Evolutionary conservation across 1,140 invertebrate species (phyloP).

Genomic region (Oryctes rhinoceros): DNA sequence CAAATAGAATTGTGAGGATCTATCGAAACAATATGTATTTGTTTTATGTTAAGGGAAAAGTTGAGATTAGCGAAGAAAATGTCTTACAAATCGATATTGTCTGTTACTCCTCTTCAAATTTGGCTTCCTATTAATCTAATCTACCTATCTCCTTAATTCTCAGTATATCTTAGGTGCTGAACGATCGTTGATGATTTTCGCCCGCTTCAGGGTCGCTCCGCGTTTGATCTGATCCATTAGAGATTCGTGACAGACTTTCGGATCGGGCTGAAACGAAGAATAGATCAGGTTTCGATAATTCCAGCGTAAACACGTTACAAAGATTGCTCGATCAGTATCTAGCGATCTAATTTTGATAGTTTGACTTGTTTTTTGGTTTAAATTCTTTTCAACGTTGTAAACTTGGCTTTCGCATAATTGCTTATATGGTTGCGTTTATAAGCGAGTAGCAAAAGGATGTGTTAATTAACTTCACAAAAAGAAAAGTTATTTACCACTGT

Average conservation of each 20-base stretch:
- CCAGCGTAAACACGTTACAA: neutral
- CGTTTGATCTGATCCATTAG: constrained; percentile 92
- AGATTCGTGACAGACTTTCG: constrained; percentile 74
- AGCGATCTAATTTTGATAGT: too few species aligned
- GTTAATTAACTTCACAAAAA: too few species aligned
- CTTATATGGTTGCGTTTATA: too few species aligned
- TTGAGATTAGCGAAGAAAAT: too few species aligned
- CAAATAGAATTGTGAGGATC: too few species aligned
- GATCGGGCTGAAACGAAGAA: constrained; percentile 67
- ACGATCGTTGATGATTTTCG: constrained; percentile 59
- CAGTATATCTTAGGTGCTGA: constrained; percentile 59
- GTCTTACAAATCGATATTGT: neutral
- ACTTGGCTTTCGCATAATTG: too few species aligned
- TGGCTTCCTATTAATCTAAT: neutral
- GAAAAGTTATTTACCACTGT: constrained; percentile 65
- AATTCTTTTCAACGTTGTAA: too few species aligned
- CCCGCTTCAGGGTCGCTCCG: constrained; percentile 77
- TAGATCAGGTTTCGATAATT: neutral
- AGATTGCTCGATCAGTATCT: too few species aligned
- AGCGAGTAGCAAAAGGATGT: too few species aligned
- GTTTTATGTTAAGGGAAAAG: too few species aligned
- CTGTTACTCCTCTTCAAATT: neutral
- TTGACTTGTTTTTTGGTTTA: too few species aligned
- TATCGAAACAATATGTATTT: too few species aligned
- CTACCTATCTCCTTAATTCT: neutral